Percentiles rank a stretch among this genome's conserved stretches.
These are phyloP conservation scores for Chaetodon auriga DNA, from an alignment of 2,113 vertebrate genomes.

Conservation along the genomic window DNA sequence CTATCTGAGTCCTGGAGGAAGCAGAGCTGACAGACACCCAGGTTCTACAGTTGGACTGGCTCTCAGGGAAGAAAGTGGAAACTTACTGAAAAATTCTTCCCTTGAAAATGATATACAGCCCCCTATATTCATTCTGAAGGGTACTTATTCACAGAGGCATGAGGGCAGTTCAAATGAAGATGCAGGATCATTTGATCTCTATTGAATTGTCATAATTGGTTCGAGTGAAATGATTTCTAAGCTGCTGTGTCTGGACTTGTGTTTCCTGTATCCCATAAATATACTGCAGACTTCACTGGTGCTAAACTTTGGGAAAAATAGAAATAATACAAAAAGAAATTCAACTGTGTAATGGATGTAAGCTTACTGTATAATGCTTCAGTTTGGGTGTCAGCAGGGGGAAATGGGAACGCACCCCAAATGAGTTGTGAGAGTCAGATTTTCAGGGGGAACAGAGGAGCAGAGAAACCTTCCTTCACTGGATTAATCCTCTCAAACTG, in stretches of 20 bases:
- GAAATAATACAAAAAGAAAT: background rate
- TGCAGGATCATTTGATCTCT: slow-evolving; percentile 56
- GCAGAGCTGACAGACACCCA: slow-evolving; percentile 58
- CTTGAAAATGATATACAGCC: slow-evolving; percentile 61
- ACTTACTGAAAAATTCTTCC: slow-evolving; percentile 40
- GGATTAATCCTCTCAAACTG: background rate
- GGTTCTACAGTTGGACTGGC: slow-evolving; percentile 47
- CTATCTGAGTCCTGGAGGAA: slow-evolving; percentile 66
- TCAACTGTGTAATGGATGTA: background rate
- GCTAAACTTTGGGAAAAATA: background rate
- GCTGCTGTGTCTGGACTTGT: slow-evolving; percentile 23
- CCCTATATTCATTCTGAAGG: slow-evolving; percentile 47
- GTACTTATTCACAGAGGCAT: slow-evolving; percentile 52
- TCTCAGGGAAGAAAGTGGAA: slow-evolving; percentile 45
- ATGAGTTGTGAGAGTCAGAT: background rate
- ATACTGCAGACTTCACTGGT: background rate
- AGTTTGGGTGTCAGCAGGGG: slow-evolving; percentile 11
- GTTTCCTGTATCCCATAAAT: slow-evolving; percentile 18
- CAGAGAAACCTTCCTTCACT: background rate
- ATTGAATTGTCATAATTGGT: slow-evolving; percentile 54
- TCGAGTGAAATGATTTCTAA: slow-evolving; percentile 43
- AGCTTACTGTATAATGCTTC: background rate
- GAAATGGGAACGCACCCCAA: background rate
- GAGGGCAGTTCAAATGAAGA: slow-evolving; percentile 56
- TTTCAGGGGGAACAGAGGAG: background rate